Evolutionary conservation across 2,888 invertebrate genomes (phyloP), one percentile per base, ranked within the genome.

Genomic region (Eupelmus urozonus): DNA sequence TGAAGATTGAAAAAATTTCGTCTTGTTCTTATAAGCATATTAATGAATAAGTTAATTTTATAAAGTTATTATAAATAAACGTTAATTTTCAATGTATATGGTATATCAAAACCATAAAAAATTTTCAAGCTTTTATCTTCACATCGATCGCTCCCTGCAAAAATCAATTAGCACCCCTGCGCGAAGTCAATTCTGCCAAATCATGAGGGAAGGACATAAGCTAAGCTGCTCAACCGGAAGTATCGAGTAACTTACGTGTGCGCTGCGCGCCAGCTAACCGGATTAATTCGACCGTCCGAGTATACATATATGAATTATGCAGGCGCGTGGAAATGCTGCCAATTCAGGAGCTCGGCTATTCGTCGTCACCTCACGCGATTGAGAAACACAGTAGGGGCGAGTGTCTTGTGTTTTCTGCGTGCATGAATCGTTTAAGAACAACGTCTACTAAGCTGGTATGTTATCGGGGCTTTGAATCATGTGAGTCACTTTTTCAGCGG

Each of bases 251-350:
- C 59, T 59, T 29, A 9, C 20, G 42, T n/a, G n/a, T n/a, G n/a
- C n/a, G n/a, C n/a, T n/a, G n/a, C n/a, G n/a, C 27, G 29, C 45
- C n/a, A n/a, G 5, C 49, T 18, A 34, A 16, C 13, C 51, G 20
- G 49, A 66, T 67, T 75, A 67, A 67, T 67, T 25, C 67, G 51
- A 67, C 60, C 53, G 57, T 75, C 13, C 53, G n/a, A n/a, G n/a
- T n/a, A n/a, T n/a, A n/a, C n/a, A n/a, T n/a, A n/a, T n/a, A 18
- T 75, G 51, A 67, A 67, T 75, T 67, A 75, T 67, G 45, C 57
- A 67, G 57, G 45, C 57, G 45, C 18, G 60, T 51, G 59, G 74
- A 74, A 66, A 74, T 49, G 66, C 45, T 34, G 74, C 66, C 66
- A 51, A 75, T 75, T 60, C 9, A 67, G 75, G 40, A 51, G 49